phyloP scores from a whole-genome alignment of 2,113 vertebrate species.

The Campylomormyrus numenius region DNA sequence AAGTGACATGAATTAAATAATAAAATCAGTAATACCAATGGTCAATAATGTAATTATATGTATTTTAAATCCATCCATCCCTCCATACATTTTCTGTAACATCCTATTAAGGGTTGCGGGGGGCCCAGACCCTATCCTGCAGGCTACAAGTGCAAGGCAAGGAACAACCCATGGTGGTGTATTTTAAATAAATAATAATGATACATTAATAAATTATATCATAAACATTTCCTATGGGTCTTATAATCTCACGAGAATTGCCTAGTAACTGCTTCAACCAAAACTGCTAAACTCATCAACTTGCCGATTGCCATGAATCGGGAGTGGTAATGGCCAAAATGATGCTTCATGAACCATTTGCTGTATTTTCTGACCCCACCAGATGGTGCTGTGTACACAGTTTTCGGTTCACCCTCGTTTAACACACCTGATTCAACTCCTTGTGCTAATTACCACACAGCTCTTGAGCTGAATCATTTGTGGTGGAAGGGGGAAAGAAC shows the following conservation, averaged over 20 bases:
- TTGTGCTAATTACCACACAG: too few relatives aligned
- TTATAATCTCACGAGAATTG: background rate
- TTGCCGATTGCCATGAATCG: background rate
- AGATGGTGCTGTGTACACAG: too few relatives aligned
- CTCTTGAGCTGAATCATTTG: too few relatives aligned
- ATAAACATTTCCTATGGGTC: background rate
- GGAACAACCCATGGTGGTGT: background rate
- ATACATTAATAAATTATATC: background rate
- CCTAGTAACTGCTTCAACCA: background rate
- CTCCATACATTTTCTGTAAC: background rate
- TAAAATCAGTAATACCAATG: background rate
- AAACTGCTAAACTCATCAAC: background rate
- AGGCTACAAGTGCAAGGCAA: background rate
- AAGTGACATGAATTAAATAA: background rate
- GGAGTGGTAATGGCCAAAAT: background rate
- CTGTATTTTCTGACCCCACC: background rate
- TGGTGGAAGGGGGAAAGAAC: too few relatives aligned
- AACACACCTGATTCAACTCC: too few relatives aligned
- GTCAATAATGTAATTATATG: background rate
- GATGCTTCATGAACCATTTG: background rate
- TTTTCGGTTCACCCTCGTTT: too few relatives aligned
- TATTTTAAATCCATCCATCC: background rate
- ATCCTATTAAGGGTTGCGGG: background rate
- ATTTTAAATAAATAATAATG: background rate
- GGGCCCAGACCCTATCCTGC: background rate